Evolutionary conservation across 30 jellyfish, hydroid and myxozoan species (phyloP), one percentile per base, ranked within the genome.

Genomic region (Mastigias papua): DNA sequence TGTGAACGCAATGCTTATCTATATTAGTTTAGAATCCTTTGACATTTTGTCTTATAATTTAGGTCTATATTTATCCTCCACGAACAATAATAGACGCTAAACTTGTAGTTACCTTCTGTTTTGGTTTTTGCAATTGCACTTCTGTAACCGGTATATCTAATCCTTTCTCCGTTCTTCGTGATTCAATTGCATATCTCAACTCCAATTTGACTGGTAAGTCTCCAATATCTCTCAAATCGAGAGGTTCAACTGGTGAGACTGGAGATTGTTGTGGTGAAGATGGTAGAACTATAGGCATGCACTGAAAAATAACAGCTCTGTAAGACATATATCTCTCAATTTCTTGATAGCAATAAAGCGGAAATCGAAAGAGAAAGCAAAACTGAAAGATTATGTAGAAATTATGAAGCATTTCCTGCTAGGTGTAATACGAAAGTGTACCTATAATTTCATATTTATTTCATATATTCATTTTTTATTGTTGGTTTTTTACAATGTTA

Each of bases 191-290:
- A 94, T 94, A 94, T 54, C 99, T 48, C 26, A 94, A 76, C 75
- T 94, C 99, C 32, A 94, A 76, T 80, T 94, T 94, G 29, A 94
- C 99, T 0, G 99, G 98, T 73, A 93, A 50, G 51, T 93, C 98
- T 13, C 98, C 98, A 35, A 93, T 93, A 29, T 93, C 98, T 30
- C 80, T 51, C 51, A 84, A 28, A 26, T 84, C 93, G 15, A 84
- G 23, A 20, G 93, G 93, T 65, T 84, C 93, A 1, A 84, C 93
- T 30, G 93, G 76, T 13, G 93, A 69, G 8, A 87, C 30, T 32
- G 93, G 93, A 8, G 93, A 84, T 2, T 83, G 93, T 58, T 84
- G 93, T 58, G 93, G 93, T 2, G 93, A 84, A 48, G 86, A 71
- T 54, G 86, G 93, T 26, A 84, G 28, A 30, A 84, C 93, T 0